Base-by-base conservation (phyloP, 2,888 invertebrate species). In the Limnephilus lunatus region DNA sequence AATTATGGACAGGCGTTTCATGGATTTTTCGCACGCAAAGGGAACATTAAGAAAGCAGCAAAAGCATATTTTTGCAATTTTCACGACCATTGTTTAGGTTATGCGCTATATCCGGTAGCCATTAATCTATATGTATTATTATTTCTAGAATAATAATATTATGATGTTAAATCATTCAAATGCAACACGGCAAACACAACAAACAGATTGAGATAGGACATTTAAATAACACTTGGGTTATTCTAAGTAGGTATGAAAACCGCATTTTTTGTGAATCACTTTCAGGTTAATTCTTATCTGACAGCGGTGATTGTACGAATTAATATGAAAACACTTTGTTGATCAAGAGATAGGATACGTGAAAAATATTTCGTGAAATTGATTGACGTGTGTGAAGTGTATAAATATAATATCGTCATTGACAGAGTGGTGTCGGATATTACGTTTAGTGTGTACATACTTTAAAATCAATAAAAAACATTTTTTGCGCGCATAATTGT, bases 41-140 rank as follows among this genome's bases (percentile, higher is more conserved):
- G 48, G 15, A 48, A 86, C 86, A 86, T 86, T 44, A 86, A 44
- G 86, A 86, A 86, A 86, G 0, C 44, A 86, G 35, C 44, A 44
- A 48, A 86, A 85, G 4, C 30, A 32, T 82, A 44, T n/a, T 68
- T n/a, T 1, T 25, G 44, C 44, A 44, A n/a, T n/a, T 86, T 48
- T 85, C 44, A 44, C 12, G 44, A 25, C 86, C 86, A n/a, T 25
- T 86, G 48, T 86, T 30, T n/a, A 48, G 44, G 44, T 53, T 25
- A 85, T 32, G 2, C 31, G 39, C 5, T 83, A 83, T 5, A 31
- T 82, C 9, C 30, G 14, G 35, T 83, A 83, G 3, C 25, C 35
- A 35, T 32, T 32, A 25, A 83, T 25, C 25, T 83, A 83, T 35
- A n/a, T n/a, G n/a, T n/a, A 83, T 35, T 86, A 83, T 35, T 86